Evolutionary conservation across 2,888 invertebrate species (phyloP).

Genomic region (Leptothorax acervorum): DNA sequence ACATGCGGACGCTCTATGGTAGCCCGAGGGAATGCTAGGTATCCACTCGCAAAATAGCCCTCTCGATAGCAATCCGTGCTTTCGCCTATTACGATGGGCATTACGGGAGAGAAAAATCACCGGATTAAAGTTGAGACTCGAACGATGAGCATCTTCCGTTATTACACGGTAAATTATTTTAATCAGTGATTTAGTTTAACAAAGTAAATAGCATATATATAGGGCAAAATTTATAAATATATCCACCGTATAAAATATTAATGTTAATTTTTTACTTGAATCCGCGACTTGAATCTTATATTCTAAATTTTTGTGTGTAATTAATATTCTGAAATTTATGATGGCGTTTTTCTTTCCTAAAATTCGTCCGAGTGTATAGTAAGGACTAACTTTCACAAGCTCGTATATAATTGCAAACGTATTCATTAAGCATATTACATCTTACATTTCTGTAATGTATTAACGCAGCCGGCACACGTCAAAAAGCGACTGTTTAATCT

Average conservation of each 20-base stretch:
- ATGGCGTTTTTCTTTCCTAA: background rate
- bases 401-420: background rate
- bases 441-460: background rate
- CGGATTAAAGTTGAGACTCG: slow-evolving; percentile 42
- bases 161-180: slow-evolving; percentile 3
- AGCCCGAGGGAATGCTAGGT: slow-evolving; percentile 72
- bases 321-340: background rate
- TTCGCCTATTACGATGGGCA: slow-evolving; percentile 14
- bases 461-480: background rate
- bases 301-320: background rate
- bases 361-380: background rate
- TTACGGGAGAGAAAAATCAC: slow-evolving; percentile 59
- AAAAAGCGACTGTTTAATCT: slow-evolving; percentile 10
- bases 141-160: background rate
- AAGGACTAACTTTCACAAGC: background rate
- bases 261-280: background rate
- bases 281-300: background rate
- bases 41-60: slow-evolving; percentile 72
- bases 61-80: slow-evolving; percentile 54
- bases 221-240: background rate
- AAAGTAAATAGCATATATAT: background rate
- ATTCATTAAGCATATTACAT: background rate
- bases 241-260: background rate
- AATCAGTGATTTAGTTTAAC: background rate
- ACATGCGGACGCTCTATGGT: slow-evolving; percentile 64